Conservation (phyloP, 2,113 vertebrate genomes). For the Nematolebias whitei region DNA sequence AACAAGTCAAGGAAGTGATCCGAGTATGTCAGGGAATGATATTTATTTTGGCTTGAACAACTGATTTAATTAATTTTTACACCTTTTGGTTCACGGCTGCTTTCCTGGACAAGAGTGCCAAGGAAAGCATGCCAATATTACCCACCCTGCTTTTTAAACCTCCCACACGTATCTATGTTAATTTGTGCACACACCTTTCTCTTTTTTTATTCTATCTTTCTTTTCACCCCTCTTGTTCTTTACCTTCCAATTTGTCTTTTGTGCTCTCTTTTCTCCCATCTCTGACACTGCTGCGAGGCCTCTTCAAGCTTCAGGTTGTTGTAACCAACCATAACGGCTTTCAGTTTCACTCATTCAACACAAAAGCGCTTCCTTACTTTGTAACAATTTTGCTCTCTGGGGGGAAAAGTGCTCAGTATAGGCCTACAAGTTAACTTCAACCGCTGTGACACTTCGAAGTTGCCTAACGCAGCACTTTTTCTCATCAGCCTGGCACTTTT, state of each 20-base stretch:
- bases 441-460: slow-evolving; percentile 57
- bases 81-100: slow-evolving; percentile 69
- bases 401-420: slow-evolving; percentile 55
- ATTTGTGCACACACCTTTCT: slow-evolving; percentile 30
- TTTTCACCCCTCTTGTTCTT: slow-evolving; percentile 10
- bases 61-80: slow-evolving; percentile 78
- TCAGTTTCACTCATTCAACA: slow-evolving; percentile 68
- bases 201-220: slow-evolving; percentile 7
- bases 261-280: slow-evolving; percentile 25
- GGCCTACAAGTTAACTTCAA: slow-evolving; percentile 67
- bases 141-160: slow-evolving; percentile 34
- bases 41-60: slow-evolving; percentile 73
- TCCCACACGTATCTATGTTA: slow-evolving; percentile 45
- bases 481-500: slow-evolving; percentile 57
- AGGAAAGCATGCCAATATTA: slow-evolving; percentile 66
- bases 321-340: slow-evolving; percentile 56
- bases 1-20: slow-evolving; percentile 60
- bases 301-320: slow-evolving; percentile 44
- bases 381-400: slow-evolving; percentile 68
- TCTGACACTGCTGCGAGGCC: slow-evolving; percentile 24
- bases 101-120: slow-evolving; percentile 69
- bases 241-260: slow-evolving; percentile 31
- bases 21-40: slow-evolving; percentile 65
- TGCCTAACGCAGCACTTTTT: slow-evolving; percentile 63
- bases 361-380: slow-evolving; percentile 71